A percentile compares a stretch with the other conserved stretches of the same genome.
phyloP scores from a whole-genome alignment of 2,888 invertebrate species.

The Agonopterix alstromeriana region DNA sequence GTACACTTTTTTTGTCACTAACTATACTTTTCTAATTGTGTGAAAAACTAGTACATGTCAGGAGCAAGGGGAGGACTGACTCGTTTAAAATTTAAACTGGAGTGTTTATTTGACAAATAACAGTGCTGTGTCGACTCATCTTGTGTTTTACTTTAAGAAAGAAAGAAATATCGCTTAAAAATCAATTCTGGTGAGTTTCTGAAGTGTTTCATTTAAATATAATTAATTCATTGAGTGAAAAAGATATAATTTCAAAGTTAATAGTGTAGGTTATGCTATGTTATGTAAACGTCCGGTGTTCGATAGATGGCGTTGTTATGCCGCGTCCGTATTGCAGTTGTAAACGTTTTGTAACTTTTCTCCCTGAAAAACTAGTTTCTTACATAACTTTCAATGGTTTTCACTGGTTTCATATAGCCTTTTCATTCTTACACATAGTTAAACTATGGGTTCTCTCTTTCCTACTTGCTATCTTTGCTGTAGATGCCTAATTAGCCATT shows the following conservation, averaged over 20 bases:
- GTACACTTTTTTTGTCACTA: constrained; percentile 10
- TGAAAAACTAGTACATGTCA: not conserved
- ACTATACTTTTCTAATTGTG: constrained; percentile 13
- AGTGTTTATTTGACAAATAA: not conserved
- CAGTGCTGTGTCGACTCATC: constrained; percentile 6
- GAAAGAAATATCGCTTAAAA: not conserved
- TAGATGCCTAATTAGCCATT: no score
- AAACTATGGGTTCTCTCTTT: no score
- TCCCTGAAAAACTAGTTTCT: constrained; percentile 21
- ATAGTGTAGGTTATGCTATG: not conserved
- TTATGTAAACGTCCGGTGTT: constrained; percentile 7
- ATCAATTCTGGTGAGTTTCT: constrained; percentile 11
- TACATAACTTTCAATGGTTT: constrained; percentile 27
- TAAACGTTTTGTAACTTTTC: constrained; percentile 39
- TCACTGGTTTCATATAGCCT: no score
- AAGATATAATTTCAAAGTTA: no score
- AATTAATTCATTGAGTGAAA: no score
- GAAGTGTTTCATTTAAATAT: not conserved
- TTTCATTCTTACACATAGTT: no score
- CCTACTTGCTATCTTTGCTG: no score
- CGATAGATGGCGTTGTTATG: constrained; percentile 53
- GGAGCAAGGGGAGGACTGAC: not conserved
- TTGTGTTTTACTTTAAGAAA: constrained; percentile 1
- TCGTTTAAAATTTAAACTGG: not conserved
- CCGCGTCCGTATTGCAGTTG: constrained; percentile 61